Conservation (phyloP, 2,113 vertebrate species). For the Catharus bicknelli region DNA sequence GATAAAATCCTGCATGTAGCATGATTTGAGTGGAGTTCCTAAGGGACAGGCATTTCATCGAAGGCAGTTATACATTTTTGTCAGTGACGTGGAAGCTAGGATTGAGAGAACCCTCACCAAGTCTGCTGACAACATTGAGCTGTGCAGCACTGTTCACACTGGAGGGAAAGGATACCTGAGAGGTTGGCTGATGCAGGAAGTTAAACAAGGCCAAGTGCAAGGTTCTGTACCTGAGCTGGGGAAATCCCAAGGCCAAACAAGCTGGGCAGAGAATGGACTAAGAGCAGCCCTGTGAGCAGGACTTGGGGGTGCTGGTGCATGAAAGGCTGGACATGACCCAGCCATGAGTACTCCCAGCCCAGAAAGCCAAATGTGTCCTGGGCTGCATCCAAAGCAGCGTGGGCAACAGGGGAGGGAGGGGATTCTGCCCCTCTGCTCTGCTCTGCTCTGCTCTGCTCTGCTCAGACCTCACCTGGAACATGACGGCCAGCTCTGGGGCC, state of each 20-base stretch:
- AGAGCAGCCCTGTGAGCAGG: neutral
- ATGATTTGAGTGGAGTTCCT: neutral
- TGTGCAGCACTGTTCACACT: neutral
- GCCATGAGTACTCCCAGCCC: neutral
- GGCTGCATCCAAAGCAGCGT: neutral
- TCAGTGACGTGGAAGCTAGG: neutral
- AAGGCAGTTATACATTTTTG: neutral
- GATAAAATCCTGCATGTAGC: neutral
- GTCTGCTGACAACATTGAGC: neutral
- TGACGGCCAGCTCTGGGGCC: neutral
- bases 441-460: neutral
- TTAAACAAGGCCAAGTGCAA: neutral
- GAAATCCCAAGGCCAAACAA: neutral
- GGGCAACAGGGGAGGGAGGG: neutral
- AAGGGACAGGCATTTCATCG: neutral
- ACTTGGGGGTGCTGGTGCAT: fast-evolving
- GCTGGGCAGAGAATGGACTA: neutral
- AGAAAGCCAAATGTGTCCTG: neutral
- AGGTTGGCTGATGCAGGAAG: neutral
- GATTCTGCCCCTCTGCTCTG: neutral
- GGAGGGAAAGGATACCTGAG: neutral
- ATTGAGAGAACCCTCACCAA: neutral
- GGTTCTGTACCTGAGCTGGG: neutral
- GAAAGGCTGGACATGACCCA: neutral
- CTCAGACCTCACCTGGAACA: neutral